Evolutionary conservation across 2,113 vertebrate species (phyloP).

Genomic region (Paracanthobrama guichenoti): DNA sequence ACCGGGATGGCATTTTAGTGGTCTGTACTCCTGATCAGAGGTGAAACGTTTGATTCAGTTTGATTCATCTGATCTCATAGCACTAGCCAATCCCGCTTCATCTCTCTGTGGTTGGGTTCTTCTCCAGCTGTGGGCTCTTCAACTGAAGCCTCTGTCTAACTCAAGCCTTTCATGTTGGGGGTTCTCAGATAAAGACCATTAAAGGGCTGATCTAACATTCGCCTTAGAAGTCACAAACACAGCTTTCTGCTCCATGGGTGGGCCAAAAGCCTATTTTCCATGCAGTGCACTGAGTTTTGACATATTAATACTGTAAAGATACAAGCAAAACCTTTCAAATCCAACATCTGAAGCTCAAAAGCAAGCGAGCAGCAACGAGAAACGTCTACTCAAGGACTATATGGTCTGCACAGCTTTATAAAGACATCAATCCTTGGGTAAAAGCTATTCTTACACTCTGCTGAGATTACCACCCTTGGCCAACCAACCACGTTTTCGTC

Average conservation of each 20-base stretch:
- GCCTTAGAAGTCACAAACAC: conserved; percentile 25
- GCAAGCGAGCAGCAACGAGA: background rate
- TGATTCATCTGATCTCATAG: conserved; percentile 2
- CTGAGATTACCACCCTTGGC: background rate
- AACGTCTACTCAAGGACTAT: background rate
- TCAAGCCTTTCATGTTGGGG: conserved; percentile 16
- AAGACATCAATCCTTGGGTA: conserved; percentile 2
- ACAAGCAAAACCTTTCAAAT: background rate
- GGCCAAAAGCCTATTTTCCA: conserved; percentile 7
- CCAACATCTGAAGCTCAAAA: background rate
- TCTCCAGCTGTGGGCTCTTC: conserved; percentile 17
- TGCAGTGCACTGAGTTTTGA: conserved; percentile 4
- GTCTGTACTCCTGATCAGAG: conserved; percentile 27
- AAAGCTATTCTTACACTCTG: conserved; percentile 13
- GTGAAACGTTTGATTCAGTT: conserved; percentile 10
- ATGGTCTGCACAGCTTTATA: background rate
- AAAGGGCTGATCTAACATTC: conserved; percentile 22
- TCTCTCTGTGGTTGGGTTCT: background rate
- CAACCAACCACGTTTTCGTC: background rate
- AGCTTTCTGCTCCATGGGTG: conserved; percentile 5
- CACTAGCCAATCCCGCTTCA: background rate
- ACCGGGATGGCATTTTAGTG: conserved; percentile 34
- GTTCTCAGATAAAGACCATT: conserved; percentile 39
- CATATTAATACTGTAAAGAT: conserved; percentile 15
- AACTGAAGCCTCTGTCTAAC: conserved; percentile 24